phyloP scores from a whole-genome alignment of 2,797 vertebrate species.

The Octomys mimax region DNA sequence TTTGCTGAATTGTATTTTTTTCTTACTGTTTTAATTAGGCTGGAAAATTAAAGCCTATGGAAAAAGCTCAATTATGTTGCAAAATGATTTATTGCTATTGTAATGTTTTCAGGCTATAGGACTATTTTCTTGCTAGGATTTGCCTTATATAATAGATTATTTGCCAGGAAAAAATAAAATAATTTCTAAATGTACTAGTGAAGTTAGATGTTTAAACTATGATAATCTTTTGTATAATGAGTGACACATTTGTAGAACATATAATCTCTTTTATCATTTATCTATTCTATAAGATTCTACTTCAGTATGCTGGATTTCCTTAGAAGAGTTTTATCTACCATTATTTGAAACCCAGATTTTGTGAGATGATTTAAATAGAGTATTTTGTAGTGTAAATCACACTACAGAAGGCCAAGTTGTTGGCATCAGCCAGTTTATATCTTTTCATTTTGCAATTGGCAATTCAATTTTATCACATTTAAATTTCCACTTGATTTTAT shows the following conservation, averaged over 20 bases:
- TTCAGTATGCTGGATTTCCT: slow-evolving; percentile 35
- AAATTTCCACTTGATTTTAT: slow-evolving; percentile 51
- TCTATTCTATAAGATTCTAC: not conserved
- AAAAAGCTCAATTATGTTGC: slow-evolving; percentile 42
- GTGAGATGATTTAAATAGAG: slow-evolving; percentile 37
- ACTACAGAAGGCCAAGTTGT: slow-evolving; percentile 4
- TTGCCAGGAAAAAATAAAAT: slow-evolving; percentile 60
- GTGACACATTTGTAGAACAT: not conserved
- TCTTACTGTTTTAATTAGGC: slow-evolving; percentile 44
- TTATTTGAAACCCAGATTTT: slow-evolving; percentile 45
- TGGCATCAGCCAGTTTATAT: not conserved
- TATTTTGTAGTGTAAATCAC: not conserved
- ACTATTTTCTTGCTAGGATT: slow-evolving; percentile 46
- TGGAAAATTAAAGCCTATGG: slow-evolving; percentile 21
- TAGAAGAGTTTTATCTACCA: not conserved
- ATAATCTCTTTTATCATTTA: not conserved
- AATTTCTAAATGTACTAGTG: slow-evolving; percentile 28
- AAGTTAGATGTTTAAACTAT: slow-evolving; percentile 40
- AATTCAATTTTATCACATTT: slow-evolving; percentile 56
- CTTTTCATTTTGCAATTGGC: slow-evolving; percentile 37
- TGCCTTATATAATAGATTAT: slow-evolving; percentile 44
- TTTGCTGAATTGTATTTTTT: slow-evolving; percentile 41
- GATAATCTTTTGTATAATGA: slow-evolving; percentile 29
- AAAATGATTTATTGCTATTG: slow-evolving; percentile 27
- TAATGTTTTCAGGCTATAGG: not conserved